These are phyloP conservation scores for Rapana venosa DNA, from an alignment of 2,888 invertebrate genomes.

Conservation along the genomic window DNA sequence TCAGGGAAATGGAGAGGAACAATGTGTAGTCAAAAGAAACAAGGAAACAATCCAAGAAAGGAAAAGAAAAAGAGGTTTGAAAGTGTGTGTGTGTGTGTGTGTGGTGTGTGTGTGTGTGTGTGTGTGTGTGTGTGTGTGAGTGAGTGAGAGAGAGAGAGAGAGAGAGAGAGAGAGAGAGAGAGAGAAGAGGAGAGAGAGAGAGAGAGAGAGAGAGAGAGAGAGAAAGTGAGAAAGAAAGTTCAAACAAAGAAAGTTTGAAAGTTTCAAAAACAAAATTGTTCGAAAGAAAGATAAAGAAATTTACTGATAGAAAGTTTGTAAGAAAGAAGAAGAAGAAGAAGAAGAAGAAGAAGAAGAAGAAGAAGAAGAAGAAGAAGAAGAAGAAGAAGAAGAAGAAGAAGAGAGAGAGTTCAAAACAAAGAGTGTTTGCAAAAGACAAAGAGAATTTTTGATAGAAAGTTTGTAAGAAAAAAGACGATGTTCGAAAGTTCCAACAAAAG, in stretches of 20 bases:
- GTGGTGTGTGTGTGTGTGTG: background rate
- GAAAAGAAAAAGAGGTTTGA: background rate
- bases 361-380: background rate
- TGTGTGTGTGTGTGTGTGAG: background rate
- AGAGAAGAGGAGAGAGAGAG: background rate
- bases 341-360: background rate
- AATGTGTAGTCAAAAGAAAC: too few relatives aligned
- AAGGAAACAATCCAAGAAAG: too few relatives aligned
- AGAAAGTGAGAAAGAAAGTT: background rate
- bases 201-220: slow-evolving; percentile 18
- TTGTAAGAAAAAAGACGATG: too few relatives aligned
- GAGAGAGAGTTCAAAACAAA: too few relatives aligned
- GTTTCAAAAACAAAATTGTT: background rate
- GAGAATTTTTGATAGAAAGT: too few relatives aligned
- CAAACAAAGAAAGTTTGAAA: background rate
- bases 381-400: background rate
- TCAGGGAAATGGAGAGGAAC: too few relatives aligned
- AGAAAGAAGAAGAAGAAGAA: background rate
- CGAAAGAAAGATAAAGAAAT: background rate
- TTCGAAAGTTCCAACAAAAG: too few relatives aligned
- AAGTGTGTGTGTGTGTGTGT: background rate
- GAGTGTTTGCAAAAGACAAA: too few relatives aligned
- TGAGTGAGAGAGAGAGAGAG: background rate
- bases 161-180: background rate
- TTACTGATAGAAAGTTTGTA: background rate